Base-by-base conservation (phyloP, 2,113 vertebrate genomes). In the Antigone vipio region DNA sequence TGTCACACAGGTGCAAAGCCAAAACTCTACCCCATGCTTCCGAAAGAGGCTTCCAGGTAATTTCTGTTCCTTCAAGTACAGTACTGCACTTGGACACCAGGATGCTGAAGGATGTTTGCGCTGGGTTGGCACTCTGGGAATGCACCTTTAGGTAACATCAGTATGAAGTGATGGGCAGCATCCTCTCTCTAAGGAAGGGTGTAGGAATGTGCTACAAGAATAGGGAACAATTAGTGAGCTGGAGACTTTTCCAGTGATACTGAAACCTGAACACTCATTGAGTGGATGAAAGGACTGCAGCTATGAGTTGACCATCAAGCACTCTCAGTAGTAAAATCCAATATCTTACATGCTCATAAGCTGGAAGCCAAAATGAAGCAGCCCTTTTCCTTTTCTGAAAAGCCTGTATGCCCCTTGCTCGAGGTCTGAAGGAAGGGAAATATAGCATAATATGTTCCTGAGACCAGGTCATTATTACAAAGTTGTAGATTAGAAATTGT, bases 401-500 rank as follows among this genome's bases (percentile, higher is more conserved):
- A 92, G 15, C 29, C 49, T 78, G 9, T 44, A 35, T 80, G 44
- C 12, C 15, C 24, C 27, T 75, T 91, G 12, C 20, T 87, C 4
- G 4, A 92, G 34, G 69, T 58, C 58, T 47, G 18, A 92, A 35
- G 49, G n/a, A 92, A 53, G 42, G 72, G 30, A 89, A 85, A 82
- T 85, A 60, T 1, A 56, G 59, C 15, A 63, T 71, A 82, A 49
- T 49, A 42, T 30, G 34, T 93, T 89, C 73, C 69, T 87, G 76
- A 92, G 86, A 83, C 69, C 86, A 94, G 76, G 91, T 92, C 94
- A 94, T 92, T 94, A 87, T 92, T 94, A 87, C 35, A 81, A 76
- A 93, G 53, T 62, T 87, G 83, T 87, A 93, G 79, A 93, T 91
- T 68, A 92, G 76, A 87, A 95, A 92, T 27, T 89, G 83, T 90